These are phyloP conservation scores for Spisula solida DNA, from an alignment of 2,888 invertebrate species.

Conservation along the genomic window DNA sequence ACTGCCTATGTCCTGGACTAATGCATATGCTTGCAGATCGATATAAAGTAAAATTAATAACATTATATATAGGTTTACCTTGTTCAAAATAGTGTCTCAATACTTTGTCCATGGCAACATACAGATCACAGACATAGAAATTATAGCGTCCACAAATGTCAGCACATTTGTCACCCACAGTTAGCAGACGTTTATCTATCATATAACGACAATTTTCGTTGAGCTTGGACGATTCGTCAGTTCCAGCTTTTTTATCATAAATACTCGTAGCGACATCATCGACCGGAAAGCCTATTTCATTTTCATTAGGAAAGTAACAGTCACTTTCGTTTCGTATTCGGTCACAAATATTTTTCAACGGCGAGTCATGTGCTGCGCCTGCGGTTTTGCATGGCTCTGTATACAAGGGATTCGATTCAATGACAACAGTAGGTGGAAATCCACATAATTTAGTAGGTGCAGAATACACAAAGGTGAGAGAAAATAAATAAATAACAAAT, in stretches of 20 bases:
- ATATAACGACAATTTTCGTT: background rate
- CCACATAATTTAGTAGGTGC: slow-evolving; percentile 4
- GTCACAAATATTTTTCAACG: slow-evolving; percentile 8
- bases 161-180: background rate
- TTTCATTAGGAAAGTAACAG: background rate
- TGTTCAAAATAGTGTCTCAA: background rate
- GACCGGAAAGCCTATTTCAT: background rate
- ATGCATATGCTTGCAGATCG: too few species aligned
- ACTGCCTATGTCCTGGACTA: too few species aligned
- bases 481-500: slow-evolving; percentile 8
- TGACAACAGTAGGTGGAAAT: slow-evolving; percentile 2
- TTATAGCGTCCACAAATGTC: background rate
- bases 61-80: background rate
- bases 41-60: background rate
- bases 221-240: background rate
- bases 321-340: background rate
- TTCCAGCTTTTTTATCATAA: background rate
- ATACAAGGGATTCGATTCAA: background rate
- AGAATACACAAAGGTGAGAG: background rate
- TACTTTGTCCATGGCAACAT: slow-evolving; percentile 32
- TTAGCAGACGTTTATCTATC: background rate
- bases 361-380: background rate
- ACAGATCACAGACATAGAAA: slow-evolving; percentile 33
- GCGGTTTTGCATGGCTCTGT: background rate
- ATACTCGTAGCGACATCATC: background rate